A percentile compares a stretch with the other conserved stretches of the same genome.
phyloP scores from a whole-genome alignment of 2,113 vertebrate species.

The Gymnorhina tibicen region DNA sequence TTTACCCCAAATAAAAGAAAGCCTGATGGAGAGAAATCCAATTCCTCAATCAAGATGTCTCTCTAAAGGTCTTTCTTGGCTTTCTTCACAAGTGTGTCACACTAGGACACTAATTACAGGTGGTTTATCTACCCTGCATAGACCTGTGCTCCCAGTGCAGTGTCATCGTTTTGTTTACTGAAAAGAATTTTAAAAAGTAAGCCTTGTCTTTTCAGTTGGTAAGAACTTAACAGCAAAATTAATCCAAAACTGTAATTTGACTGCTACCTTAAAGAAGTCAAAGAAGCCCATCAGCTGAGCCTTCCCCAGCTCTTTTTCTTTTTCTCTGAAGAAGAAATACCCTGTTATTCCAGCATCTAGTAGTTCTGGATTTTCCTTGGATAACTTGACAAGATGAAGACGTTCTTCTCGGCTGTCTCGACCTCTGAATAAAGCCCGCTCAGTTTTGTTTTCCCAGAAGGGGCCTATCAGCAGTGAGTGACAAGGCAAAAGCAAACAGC shows the following conservation, averaged over 20 bases:
- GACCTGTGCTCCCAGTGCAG: neutral
- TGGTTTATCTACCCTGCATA: neutral
- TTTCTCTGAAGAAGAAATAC: slow-evolving; percentile 93
- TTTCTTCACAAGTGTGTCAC: neutral
- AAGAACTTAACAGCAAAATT: neutral
- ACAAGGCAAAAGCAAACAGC: neutral
- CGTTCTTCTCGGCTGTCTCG: slow-evolving; percentile 91
- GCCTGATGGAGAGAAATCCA: neutral
- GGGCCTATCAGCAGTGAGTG: slow-evolving; percentile 73
- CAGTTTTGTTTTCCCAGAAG: slow-evolving; percentile 84
- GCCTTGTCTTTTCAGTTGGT: neutral
- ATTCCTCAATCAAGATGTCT: neutral
- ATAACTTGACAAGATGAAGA: slow-evolving; percentile 82
- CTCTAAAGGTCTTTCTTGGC: neutral
- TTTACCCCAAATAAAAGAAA: neutral
- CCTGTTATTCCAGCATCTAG: slow-evolving; percentile 92
- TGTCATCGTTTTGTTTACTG: neutral
- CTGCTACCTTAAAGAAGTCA: slow-evolving; percentile 92
- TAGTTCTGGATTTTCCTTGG: slow-evolving; percentile 83
- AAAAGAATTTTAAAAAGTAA: neutral
- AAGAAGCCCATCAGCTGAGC: slow-evolving; percentile 88
- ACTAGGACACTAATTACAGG: neutral
- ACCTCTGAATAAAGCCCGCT: slow-evolving; percentile 87
- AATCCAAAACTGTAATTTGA: neutral
- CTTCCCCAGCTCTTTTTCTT: slow-evolving; percentile 86